Base-by-base conservation (phyloP, 2,113 vertebrate genomes). In the Pipa parva region DNA sequence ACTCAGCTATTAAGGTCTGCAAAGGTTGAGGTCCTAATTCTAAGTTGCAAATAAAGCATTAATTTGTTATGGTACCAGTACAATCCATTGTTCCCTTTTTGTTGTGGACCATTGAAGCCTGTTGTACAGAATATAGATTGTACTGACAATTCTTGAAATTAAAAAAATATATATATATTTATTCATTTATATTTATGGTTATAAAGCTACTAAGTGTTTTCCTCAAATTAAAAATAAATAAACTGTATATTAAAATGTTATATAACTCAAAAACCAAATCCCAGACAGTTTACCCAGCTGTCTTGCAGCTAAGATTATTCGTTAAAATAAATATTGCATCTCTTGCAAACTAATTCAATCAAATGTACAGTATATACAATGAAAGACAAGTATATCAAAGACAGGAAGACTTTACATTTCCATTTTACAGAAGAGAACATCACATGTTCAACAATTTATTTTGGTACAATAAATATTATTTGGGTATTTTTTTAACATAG, bases 71-170 rank as follows among this genome's bases (percentile, higher is more conserved):
- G 46, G 31, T 8, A 68, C 33, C 21, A 22, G 5, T 39, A 12
- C 11, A 27, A 51, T 27, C 42, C 37, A 49, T 13, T 59, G 28
- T 49, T 22, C 42, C 26, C 64, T 31, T 15, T 49, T n/a, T 20
- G 45, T 55, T 52, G 33, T 36, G 66, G 65, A 68, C 66, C 66
- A 61, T 51, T 70, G 58, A 70, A 61, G 31, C 66, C 66, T 70
- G 31, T 54, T 70, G 66, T 70, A 70, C 33, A 70, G 27, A 70
- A 61, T 45, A 46, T 5, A 65, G 7, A 9, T 48, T 10, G 46
- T 8, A n/a, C 18, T 26, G 8, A 29, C 26, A 51, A 10, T 52
- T 27, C 11, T 55, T 55, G 15, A 55, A 20, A 20, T 10, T 45
- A 11, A 26, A 49, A 7, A 26, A 2, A 2, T 49, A 20, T 5